A percentile compares a stretch with the other conserved stretches of the same genome.
Conservation (phyloP, 2,113 vertebrate genomes). For the Pogonocichla stellata region DNA sequence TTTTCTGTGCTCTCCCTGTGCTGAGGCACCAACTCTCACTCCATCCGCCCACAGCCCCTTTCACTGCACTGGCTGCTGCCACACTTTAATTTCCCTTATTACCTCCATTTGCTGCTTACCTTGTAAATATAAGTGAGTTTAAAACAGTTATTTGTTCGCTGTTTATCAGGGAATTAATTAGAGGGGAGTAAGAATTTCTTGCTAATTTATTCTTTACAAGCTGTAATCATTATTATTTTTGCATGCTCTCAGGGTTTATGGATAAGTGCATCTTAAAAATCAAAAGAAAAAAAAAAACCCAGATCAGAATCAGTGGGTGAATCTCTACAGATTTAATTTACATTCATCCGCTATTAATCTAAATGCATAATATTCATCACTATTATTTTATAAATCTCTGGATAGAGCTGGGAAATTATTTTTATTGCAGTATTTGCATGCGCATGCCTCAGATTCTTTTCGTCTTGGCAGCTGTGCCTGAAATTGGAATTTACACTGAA, state of each 20-base stretch:
- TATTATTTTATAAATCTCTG: background rate
- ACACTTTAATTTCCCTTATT: background rate
- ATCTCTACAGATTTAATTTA: conserved; percentile 24
- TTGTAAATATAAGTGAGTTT: background rate
- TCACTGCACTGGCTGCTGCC: background rate
- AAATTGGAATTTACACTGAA: background rate
- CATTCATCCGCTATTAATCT: conserved; percentile 5
- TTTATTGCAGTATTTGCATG: conserved; percentile 6
- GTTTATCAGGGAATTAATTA: conserved; percentile 9
- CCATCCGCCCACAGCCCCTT: background rate
- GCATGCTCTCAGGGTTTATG: background rate
- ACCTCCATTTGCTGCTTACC: background rate
- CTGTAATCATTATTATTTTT: background rate
- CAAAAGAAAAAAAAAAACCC: background rate
- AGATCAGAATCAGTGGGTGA: background rate
- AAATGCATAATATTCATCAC: background rate
- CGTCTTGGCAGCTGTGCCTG: background rate
- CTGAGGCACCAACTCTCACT: background rate
- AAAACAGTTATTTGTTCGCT: background rate
- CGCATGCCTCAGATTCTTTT: background rate
- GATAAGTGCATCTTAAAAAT: conserved; percentile 5
- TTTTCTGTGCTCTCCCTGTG: background rate
- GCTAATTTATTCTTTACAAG: conserved; percentile 4
- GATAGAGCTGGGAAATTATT: background rate
- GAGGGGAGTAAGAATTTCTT: background rate